Evolutionary conservation across 2,113 vertebrate species (phyloP).

Genomic region (Mola mola): DNA sequence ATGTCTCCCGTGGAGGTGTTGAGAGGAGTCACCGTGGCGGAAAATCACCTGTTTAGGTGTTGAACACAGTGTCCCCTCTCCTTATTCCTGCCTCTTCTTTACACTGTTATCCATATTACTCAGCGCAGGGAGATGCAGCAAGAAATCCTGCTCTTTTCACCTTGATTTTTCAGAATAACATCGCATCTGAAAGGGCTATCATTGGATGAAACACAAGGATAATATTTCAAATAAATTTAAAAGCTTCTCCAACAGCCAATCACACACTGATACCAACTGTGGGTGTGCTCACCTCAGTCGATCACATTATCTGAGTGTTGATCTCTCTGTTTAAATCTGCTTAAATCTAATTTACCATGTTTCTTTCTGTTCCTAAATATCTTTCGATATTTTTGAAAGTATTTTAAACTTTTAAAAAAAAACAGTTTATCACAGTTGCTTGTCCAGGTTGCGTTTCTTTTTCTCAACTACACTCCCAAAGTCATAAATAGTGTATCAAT

Average conservation of each 20-base stretch:
- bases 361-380: too few species aligned
- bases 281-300: conserved; percentile 51
- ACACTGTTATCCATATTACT: conserved; percentile 69
- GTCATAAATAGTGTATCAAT: too few species aligned
- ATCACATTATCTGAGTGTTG: conserved; percentile 59
- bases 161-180: conserved; percentile 68
- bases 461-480: background rate
- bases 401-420: too few species aligned
- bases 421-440: conserved; percentile 1
- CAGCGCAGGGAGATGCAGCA: conserved; percentile 39
- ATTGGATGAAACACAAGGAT: conserved; percentile 68
- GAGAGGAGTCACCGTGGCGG: conserved; percentile 78
- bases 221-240: conserved; percentile 65
- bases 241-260: conserved; percentile 53
- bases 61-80: conserved; percentile 70
- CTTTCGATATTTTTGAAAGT: too few species aligned
- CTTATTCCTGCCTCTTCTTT: conserved; percentile 57
- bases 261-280: conserved; percentile 55
- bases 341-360: too few species aligned
- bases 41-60: conserved; percentile 85
- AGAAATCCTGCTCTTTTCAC: conserved; percentile 53
- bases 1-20: conserved; percentile 74
- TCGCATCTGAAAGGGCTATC: conserved; percentile 62
- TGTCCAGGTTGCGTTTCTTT: conserved; percentile 17
- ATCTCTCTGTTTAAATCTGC: conserved; percentile 59